Evolutionary conservation across 2,888 invertebrate species (phyloP), one percentile per base, ranked within the genome.

Genomic region (Oxystoma pomonae): DNA sequence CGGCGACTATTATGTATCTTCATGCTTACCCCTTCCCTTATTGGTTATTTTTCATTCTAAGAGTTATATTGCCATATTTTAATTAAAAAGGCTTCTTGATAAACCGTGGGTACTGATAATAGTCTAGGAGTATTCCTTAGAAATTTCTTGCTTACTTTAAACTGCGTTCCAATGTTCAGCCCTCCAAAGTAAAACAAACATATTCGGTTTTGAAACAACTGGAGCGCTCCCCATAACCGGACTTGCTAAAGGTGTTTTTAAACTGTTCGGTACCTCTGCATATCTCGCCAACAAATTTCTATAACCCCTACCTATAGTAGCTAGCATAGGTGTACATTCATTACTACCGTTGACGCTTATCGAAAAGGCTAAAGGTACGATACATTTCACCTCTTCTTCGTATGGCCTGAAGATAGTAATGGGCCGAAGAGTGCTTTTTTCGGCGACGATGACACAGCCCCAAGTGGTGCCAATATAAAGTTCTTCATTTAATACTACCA

Each of bases 391-490:
- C 79, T 94, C 90, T 71, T 90, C 90, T 78, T 94, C 92, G 75
- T 92, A 94, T 0, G 96, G 94, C 51, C 96, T 84, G 82, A 96
- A 96, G n/a, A 96, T 91, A 1, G 94, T 94, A 63, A 96, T 88
- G 0, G 97, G 96, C 1, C 92, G 83, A 71, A 97, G 83, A 0
- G 90, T 86, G 62, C 84, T 83, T 17, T 90, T 86, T 77, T 96
- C 95, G 0, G 94, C 93, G 3, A 97, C 91, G 60, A 98, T 90
- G 56, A 98, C 82, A 77, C 96, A 95, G 20, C 98, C 98, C 91
- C 94, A 93, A 5, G 94, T 94, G 0, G 98, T 98, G 56, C 98
- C 98, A 66, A 94, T 90, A 78, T 94, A 95, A 52, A 97, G 81
- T 73, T 90, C 88, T 22, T 86, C 85, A 35, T 86, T 85, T 60